Evolutionary conservation across 2,113 vertebrate genomes (phyloP).

Genomic region (Albula glossodonta): DNA sequence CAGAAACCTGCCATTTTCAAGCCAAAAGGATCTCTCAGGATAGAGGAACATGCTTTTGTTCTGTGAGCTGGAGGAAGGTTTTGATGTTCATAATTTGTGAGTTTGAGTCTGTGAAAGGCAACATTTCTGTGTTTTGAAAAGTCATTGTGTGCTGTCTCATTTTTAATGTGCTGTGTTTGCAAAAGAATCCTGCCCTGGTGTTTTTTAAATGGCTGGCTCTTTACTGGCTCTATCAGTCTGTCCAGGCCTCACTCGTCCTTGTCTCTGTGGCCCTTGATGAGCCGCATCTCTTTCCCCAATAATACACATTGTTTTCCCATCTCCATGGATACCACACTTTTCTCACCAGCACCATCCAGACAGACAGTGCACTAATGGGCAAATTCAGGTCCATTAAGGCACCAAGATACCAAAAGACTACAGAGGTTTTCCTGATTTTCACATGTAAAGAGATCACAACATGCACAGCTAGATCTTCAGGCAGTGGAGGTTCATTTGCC

Average conservation of each 20-base stretch:
- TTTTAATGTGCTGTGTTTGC: not conserved
- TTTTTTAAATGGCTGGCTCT: not conserved
- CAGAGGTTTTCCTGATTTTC: not conserved
- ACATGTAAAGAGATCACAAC: not conserved
- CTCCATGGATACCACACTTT: conserved; percentile 7
- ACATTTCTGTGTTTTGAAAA: not conserved
- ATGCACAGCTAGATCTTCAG: not conserved
- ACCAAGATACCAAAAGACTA: not conserved
- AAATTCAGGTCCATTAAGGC: not conserved
- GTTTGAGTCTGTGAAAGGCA: not conserved
- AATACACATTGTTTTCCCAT: not conserved
- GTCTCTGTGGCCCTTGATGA: not conserved
- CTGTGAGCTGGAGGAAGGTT: too few species aligned
- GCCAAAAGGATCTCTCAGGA: not conserved
- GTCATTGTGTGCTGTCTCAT: not conserved
- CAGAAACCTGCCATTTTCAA: not conserved
- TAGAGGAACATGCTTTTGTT: too few species aligned
- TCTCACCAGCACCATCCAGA: conserved; percentile 6
- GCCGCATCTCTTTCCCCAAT: not conserved
- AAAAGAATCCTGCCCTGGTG: not conserved
- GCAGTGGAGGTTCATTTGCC: not conserved
- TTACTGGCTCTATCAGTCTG: not conserved
- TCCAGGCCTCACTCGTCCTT: not conserved
- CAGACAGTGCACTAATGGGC: not conserved
- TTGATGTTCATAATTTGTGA: too few species aligned